Percentiles rank a stretch among this genome's conserved stretches.
phyloP scores from a whole-genome alignment of 2,113 vertebrate species.

The Archocentrus centrarchus region DNA sequence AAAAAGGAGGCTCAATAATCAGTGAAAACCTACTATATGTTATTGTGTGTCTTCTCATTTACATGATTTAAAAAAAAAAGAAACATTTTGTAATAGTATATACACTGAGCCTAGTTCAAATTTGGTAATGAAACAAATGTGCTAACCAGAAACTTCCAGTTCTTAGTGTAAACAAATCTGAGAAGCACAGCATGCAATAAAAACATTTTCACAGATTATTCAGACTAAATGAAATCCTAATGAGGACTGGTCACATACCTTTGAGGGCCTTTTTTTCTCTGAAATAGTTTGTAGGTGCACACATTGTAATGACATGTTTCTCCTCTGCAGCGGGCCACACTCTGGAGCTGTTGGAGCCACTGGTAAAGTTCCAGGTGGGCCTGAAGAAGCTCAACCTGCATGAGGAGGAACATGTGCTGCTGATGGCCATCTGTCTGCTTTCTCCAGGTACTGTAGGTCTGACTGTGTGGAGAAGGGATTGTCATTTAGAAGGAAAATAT shows the following conservation, averaged over 20 bases:
- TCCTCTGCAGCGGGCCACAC: conserved; percentile 89
- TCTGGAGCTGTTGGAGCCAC: conserved; percentile 92
- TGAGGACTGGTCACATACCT: conserved; percentile 18
- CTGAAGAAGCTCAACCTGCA: conserved; percentile 95
- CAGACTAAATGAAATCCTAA: conserved; percentile 41
- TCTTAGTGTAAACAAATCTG: not conserved
- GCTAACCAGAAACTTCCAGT: not conserved
- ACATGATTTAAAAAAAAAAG: not conserved
- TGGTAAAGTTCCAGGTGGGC: conserved; percentile 96
- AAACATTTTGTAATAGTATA: not conserved
- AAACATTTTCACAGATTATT: not conserved
- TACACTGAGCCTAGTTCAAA: not conserved
- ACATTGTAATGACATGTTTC: conserved; percentile 20
- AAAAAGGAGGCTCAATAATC: too few species aligned
- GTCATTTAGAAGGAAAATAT: not conserved
- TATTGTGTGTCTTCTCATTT: not conserved
- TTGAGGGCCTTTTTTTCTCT: not conserved
- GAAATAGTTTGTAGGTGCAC: not conserved
- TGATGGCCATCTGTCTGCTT: conserved; percentile 98
- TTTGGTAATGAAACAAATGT: not conserved
- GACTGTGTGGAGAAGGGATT: not conserved
- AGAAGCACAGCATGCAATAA: not conserved
- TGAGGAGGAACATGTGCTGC: conserved; percentile 94
- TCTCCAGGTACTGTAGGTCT: conserved; percentile 87
- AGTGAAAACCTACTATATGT: not conserved